A percentile compares a stretch with the other conserved stretches of the same genome.
These are phyloP conservation scores for Balaenoptera acutorostrata DNA, from an alignment of 2,113 vertebrate genomes.

Conservation along the genomic window DNA sequence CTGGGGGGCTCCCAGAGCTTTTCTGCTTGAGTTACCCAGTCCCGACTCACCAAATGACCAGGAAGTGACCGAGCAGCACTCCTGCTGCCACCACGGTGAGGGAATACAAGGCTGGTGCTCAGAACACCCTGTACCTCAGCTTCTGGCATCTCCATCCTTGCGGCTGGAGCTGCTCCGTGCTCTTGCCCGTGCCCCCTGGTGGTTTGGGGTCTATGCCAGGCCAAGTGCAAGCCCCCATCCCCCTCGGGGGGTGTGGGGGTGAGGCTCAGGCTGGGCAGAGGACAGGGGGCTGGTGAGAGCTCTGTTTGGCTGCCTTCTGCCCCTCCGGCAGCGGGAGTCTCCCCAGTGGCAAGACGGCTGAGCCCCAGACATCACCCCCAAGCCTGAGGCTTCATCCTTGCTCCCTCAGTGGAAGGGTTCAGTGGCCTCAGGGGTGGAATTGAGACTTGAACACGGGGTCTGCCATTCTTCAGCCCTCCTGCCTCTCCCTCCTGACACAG, in stretches of 20 bases:
- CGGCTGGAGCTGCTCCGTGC: neutral
- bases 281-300: neutral
- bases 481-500: neutral
- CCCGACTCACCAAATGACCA: neutral
- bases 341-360: neutral
- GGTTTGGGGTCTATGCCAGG: neutral
- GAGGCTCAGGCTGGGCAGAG: neutral
- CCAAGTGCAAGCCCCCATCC: neutral
- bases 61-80: neutral
- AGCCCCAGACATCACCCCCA: neutral
- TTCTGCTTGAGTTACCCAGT: neutral
- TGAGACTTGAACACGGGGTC: neutral
- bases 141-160: neutral
- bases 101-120: accelerated
- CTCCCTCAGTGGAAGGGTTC: neutral
- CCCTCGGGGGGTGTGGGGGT: neutral
- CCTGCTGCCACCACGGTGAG: accelerated
- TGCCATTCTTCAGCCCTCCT: neutral
- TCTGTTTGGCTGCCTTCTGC: neutral
- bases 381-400: neutral
- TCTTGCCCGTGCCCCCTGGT: neutral
- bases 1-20: neutral
- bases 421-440: neutral
- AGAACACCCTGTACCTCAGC: neutral
- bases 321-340: neutral